These are phyloP conservation scores for Chouioia cunea DNA, from an alignment of 2,888 invertebrate species.

Conservation along the genomic window DNA sequence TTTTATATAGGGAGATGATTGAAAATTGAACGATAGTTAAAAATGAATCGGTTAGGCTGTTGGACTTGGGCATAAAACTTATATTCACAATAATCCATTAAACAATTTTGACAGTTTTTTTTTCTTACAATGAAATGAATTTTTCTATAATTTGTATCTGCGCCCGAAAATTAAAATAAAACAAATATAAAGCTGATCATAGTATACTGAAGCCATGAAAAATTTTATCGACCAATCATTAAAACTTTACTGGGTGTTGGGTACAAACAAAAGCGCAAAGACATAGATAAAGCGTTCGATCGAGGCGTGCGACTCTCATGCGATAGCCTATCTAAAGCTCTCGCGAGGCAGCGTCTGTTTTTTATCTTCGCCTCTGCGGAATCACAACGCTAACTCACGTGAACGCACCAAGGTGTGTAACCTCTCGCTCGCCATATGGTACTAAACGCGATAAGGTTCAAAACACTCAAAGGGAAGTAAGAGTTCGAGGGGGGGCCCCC, in stretches of 20 bases:
- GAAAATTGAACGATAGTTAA: background rate
- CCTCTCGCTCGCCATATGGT: slow-evolving; percentile 37
- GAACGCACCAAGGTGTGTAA: too few relatives aligned
- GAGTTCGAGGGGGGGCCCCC: slow-evolving; percentile 52
- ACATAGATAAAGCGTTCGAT: slow-evolving; percentile 11
- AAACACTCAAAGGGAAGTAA: slow-evolving; percentile 48
- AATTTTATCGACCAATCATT: slow-evolving; percentile 5
- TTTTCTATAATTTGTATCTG: too few relatives aligned
- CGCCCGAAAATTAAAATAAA: too few relatives aligned
- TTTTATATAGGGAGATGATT: background rate
- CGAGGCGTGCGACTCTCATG: slow-evolving; percentile 4
- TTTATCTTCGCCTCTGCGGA: slow-evolving; percentile 10
- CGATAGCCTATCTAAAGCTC: slow-evolving; percentile 51
- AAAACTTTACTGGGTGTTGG: slow-evolving; percentile 17
- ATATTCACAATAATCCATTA: too few relatives aligned
- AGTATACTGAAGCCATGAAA: too few relatives aligned
- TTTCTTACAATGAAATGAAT: too few relatives aligned
- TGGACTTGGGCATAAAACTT: too few relatives aligned
- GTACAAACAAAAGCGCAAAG: slow-evolving; percentile 37
- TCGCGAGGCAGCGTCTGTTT: slow-evolving; percentile 37
- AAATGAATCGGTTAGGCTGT: too few relatives aligned
- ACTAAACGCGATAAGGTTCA: slow-evolving; percentile 50
- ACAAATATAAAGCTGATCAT: too few relatives aligned
- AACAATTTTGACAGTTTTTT: too few relatives aligned
- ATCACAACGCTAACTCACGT: too few relatives aligned